phyloP scores from a whole-genome alignment of 1,140 invertebrate species.

The Drosophila serrata region DNA sequence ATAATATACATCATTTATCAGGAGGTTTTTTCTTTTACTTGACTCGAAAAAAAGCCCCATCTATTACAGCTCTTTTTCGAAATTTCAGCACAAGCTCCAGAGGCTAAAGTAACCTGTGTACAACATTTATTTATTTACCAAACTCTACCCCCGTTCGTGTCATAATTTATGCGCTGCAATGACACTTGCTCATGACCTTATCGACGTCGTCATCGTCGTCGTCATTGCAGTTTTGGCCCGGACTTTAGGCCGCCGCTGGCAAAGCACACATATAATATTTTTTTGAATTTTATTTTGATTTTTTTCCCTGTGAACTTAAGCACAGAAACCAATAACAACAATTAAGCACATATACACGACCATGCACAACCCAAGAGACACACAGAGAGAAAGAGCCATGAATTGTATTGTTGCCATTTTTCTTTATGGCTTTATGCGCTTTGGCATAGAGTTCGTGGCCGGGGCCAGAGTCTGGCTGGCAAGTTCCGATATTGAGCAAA shows the following conservation, averaged over 20 bases:
- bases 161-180: constrained; percentile 81
- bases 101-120: constrained; percentile 45
- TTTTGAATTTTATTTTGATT: constrained; percentile 22
- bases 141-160: constrained; percentile 25
- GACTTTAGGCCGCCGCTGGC: constrained; percentile 52
- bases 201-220: constrained; percentile 58
- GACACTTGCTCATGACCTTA: constrained; percentile 84
- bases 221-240: constrained; percentile 46
- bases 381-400: constrained; percentile 27
- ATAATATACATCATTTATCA: neutral
- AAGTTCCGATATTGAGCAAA: constrained; percentile 66
- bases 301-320: constrained; percentile 30
- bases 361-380: constrained; percentile 16
- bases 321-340: constrained; percentile 77
- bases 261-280: constrained; percentile 41
- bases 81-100: constrained; percentile 16
- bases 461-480: constrained; percentile 12
- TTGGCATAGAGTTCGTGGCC: constrained; percentile 69
- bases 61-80: constrained; percentile 14
- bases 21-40: neutral
- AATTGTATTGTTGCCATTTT: constrained; percentile 82
- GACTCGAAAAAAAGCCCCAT: constrained; percentile 5
- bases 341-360: constrained; percentile 71
- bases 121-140: constrained; percentile 45
- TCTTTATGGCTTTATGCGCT: constrained; percentile 84